These are phyloP conservation scores for Scaptomyza polygonia DNA, from an alignment of 2,888 invertebrate genomes.

Conservation along the genomic window DNA sequence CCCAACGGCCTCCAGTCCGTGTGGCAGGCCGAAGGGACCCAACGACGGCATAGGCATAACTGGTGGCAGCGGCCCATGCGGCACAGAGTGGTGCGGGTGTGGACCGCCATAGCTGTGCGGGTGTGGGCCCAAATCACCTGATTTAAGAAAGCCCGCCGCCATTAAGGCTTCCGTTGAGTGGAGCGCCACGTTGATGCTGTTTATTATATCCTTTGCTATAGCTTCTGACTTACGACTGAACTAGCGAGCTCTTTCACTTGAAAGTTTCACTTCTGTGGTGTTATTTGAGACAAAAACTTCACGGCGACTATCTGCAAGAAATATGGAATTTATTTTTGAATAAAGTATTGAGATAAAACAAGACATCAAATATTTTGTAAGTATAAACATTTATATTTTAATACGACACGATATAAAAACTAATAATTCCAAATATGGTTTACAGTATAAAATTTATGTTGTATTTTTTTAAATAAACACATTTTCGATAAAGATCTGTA, in stretches of 20 bases:
- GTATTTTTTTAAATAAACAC: no score
- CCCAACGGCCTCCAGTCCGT: conserved; percentile 85
- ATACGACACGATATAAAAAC: neutral
- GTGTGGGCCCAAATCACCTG: conserved; percentile 84
- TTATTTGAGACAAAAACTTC: neutral
- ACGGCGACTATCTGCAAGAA: conserved; percentile 12
- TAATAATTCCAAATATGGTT: neutral
- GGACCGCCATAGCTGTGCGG: conserved; percentile 84
- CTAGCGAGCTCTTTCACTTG: conserved; percentile 1
- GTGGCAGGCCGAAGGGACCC: conserved; percentile 85
- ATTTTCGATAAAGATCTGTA: no score
- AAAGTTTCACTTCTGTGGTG: neutral
- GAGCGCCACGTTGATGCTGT: conserved; percentile 84
- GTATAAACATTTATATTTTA: no score
- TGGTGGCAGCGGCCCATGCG: conserved; percentile 84
- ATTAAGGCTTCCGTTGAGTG: conserved; percentile 85
- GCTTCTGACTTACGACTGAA: conserved; percentile 11
- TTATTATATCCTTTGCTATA: conserved; percentile 44
- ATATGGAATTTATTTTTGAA: neutral
- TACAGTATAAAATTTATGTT: no score
- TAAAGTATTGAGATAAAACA: neutral
- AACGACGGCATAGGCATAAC: conserved; percentile 85
- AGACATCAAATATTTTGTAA: no score
- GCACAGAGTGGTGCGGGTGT: conserved; percentile 84
- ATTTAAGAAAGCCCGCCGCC: conserved; percentile 85